Percentiles rank a stretch among this genome's conserved stretches.
Evolutionary conservation across 2,113 vertebrate species (phyloP).

Genomic region (Steatornis caripensis): DNA sequence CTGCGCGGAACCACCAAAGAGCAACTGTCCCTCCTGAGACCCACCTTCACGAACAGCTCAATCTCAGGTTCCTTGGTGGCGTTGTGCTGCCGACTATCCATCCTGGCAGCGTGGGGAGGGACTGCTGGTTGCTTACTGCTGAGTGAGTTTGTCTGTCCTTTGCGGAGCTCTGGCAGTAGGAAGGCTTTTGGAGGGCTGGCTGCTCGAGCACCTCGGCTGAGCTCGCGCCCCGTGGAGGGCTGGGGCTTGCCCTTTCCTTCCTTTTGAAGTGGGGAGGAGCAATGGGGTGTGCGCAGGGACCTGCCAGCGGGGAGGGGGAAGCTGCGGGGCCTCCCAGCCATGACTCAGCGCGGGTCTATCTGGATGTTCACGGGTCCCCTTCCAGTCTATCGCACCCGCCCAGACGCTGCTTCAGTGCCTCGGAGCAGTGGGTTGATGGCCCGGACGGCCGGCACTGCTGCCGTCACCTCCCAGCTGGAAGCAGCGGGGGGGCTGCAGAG

Average conservation of each 20-base stretch:
- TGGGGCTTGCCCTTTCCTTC: conserved; percentile 15
- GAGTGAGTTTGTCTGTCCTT: neutral
- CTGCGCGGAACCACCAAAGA: neutral
- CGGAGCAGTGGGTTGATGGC: neutral
- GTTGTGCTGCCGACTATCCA: conserved; percentile 73
- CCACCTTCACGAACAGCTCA: conserved; percentile 88
- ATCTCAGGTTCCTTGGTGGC: conserved; percentile 76
- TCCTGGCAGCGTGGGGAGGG: neutral
- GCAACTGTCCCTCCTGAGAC: fast-evolving
- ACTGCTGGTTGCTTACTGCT: fast-evolving
- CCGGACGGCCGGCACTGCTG: neutral
- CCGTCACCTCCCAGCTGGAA: neutral
- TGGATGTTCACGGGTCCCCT: neutral
- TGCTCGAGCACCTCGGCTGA: neutral
- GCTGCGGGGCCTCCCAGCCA: neutral
- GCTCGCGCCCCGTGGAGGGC: neutral
- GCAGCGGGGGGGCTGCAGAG: neutral
- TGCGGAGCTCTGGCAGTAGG: fast-evolving
- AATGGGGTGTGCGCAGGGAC: neutral
- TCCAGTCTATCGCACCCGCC: conserved; percentile 9
- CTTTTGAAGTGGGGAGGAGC: conserved; percentile 29
- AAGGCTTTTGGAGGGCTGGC: neutral
- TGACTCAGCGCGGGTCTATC: conserved; percentile 65
- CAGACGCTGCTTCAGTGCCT: neutral
- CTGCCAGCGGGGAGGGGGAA: neutral